phyloP scores from a whole-genome alignment of 1,140 invertebrate genomes.

The Zaprionus lachaisei region DNA sequence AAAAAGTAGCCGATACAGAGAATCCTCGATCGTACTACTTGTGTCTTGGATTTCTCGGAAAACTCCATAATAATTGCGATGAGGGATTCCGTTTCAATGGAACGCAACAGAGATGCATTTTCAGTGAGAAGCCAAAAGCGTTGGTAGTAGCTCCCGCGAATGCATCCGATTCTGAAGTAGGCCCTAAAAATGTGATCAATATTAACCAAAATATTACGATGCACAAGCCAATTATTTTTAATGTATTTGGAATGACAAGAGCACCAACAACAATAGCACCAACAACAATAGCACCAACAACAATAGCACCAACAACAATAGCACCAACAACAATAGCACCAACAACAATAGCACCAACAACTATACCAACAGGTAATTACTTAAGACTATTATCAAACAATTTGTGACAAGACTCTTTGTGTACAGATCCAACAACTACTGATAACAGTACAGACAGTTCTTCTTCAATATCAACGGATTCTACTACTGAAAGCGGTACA shows the following conservation, averaged over 20 bases:
- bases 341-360: not conserved
- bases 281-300: no score
- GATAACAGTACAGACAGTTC: not conserved
- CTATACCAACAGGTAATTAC: conserved; percentile 4
- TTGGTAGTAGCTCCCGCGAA: not conserved
- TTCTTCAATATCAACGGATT: not conserved
- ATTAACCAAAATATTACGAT: conserved; percentile 37
- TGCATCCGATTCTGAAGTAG: not conserved
- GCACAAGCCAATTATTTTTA: conserved; percentile 37
- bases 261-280: not conserved
- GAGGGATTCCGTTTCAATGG: conserved; percentile 27
- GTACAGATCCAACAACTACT: conserved; percentile 5
- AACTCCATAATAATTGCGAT: conserved; percentile 13
- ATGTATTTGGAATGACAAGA: conserved; percentile 25
- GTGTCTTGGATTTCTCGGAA: conserved; percentile 34
- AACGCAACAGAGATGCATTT: conserved; percentile 22
- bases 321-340: not conserved
- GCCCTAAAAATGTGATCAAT: conserved; percentile 23
- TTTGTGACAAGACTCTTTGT: not conserved
- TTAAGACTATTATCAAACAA: not conserved
- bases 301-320: not conserved
- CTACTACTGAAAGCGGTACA: conserved; percentile 2
- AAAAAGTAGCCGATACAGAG: conserved; percentile 21
- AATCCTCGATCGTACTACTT: conserved; percentile 28
- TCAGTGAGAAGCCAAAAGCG: not conserved